These are phyloP conservation scores for Psammodynastes pulverulentus DNA, from an alignment of 2,113 vertebrate species.

Conservation along the genomic window DNA sequence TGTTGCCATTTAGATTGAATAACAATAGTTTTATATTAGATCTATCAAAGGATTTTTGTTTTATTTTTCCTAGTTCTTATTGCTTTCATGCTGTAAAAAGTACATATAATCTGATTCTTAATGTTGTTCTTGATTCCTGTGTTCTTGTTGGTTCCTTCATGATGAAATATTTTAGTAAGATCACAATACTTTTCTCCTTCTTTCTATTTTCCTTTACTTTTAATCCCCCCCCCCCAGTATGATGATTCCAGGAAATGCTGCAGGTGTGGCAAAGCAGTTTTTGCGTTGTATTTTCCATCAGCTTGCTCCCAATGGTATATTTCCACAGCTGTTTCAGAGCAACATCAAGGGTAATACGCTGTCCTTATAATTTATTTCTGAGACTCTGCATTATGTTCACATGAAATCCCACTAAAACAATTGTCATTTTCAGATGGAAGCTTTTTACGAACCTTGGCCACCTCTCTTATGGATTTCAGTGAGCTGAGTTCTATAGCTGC, in stretches of 20 bases:
- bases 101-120: neutral
- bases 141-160: neutral
- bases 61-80: neutral
- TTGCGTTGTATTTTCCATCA: constrained; percentile 96
- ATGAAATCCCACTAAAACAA: neutral
- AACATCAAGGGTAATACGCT: constrained; percentile 88
- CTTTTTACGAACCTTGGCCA: constrained; percentile 90
- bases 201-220: neutral
- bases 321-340: constrained; percentile 97
- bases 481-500: constrained; percentile 94
- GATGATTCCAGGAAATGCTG: constrained; percentile 97
- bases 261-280: constrained; percentile 98
- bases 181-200: neutral
- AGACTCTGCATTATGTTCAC: neutral
- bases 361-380: neutral
- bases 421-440: constrained; percentile 81
- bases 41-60: neutral
- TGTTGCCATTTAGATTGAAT: neutral
- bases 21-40: neutral
- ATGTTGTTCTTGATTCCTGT: too few relatives aligned
- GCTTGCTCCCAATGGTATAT: constrained; percentile 94
- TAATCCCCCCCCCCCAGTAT: constrained; percentile 69
- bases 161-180: neutral
- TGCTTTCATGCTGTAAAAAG: neutral
- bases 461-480: constrained; percentile 91